Conservation (phyloP, 2,888 invertebrate species). For the Helicoverpa assulta region DNA sequence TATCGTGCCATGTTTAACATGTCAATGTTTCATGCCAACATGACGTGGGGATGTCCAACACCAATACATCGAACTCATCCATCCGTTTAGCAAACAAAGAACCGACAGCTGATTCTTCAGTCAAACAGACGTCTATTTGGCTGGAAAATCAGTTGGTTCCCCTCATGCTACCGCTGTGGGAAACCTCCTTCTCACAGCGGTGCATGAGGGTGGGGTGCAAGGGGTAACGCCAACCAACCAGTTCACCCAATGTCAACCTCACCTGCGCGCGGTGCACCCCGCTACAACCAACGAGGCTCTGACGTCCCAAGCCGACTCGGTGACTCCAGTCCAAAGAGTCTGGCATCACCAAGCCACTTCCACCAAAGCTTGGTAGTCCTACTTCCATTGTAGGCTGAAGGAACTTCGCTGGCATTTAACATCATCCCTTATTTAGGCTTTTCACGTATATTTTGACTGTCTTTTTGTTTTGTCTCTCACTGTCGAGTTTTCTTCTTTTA, state of each 20-base stretch:
- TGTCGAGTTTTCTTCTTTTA: no score
- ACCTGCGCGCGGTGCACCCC: constrained; percentile 47
- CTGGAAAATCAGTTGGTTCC: constrained; percentile 5
- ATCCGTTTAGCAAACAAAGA: not conserved
- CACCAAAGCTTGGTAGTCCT: not conserved
- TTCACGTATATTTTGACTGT: not conserved
- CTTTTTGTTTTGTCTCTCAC: not conserved
- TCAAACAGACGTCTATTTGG: not conserved
- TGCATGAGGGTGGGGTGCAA: constrained; percentile 45
- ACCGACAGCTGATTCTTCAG: not conserved
- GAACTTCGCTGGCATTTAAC: not conserved
- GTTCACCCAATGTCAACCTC: constrained; percentile 38
- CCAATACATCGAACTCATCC: not conserved
- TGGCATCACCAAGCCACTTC: constrained; percentile 1
- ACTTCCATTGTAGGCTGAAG: not conserved
- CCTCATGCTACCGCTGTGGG: constrained; percentile 22
- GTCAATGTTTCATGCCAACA: no score
- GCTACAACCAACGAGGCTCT: constrained; percentile 41
- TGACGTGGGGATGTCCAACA: not conserved
- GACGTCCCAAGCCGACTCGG: constrained; percentile 18
- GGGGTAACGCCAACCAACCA: constrained; percentile 18
- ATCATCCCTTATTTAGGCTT: not conserved
- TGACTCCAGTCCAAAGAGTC: not conserved
- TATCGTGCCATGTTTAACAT: no score
- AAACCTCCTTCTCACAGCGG: not conserved